A percentile compares a stretch with the other conserved stretches of the same genome.
Conservation (phyloP, 2,797 vertebrate species). For the Phylloscopus collybita region DNA sequence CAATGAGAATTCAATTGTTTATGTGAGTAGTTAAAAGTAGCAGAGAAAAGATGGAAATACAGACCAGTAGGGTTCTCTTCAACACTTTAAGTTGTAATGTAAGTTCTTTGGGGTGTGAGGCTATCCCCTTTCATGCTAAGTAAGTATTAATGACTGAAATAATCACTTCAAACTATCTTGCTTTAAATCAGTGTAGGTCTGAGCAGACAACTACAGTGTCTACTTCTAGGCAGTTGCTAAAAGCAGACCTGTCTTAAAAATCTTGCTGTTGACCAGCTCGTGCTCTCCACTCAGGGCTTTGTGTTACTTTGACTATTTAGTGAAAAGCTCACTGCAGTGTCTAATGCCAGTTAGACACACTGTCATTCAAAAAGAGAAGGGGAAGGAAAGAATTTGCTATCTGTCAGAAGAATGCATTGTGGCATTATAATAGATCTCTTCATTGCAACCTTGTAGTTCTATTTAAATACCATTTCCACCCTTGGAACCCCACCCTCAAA, state of each 20-base stretch:
- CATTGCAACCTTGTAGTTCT: neutral
- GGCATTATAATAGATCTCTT: neutral
- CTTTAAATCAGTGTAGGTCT: neutral
- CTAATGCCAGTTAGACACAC: neutral
- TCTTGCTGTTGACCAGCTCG: neutral
- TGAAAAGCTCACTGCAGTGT: neutral
- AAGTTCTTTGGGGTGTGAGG: neutral
- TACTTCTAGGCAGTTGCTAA: neutral
- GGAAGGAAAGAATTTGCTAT: neutral
- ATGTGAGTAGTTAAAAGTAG: neutral
- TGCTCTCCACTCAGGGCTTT: neutral
- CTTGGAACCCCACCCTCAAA: rapidly evolving
- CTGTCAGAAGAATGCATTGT: neutral
- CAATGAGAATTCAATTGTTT: neutral
- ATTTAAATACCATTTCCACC: neutral
- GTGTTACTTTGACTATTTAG: neutral
- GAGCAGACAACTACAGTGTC: neutral
- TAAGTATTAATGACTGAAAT: neutral
- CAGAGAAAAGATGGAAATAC: neutral
- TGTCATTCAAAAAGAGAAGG: neutral
- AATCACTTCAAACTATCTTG: neutral
- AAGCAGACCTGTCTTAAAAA: neutral
- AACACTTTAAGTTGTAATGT: neutral
- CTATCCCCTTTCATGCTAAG: neutral
- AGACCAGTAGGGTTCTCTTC: neutral